A percentile compares a stretch with the other conserved stretches of the same genome.
These are phyloP conservation scores for Sapajus apella DNA, from an alignment of 2,113 vertebrate genomes.

Conservation along the genomic window DNA sequence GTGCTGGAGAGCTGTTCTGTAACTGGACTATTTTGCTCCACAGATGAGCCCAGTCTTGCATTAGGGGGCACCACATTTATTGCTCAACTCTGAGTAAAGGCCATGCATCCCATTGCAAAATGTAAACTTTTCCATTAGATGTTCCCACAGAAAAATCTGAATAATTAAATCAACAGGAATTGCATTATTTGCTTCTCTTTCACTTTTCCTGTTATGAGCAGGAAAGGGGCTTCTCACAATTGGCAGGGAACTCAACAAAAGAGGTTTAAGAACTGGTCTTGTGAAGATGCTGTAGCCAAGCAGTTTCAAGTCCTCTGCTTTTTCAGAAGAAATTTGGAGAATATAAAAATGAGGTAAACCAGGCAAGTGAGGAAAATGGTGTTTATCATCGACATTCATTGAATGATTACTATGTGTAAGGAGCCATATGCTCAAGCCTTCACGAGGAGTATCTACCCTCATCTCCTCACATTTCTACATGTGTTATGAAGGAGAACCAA, in stretches of 20 bases:
- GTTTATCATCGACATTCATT: not conserved
- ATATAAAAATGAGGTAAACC: not conserved
- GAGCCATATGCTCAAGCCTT: not conserved
- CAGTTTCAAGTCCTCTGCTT: not conserved
- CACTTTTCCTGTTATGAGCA: not conserved
- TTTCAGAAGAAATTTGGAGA: not conserved
- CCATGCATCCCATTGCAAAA: not conserved
- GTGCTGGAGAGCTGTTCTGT: not conserved
- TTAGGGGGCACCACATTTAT: not conserved
- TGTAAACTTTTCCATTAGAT: constrained; percentile 32
- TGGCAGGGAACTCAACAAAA: not conserved
- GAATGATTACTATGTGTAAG: not conserved
- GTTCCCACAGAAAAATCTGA: constrained; percentile 45
- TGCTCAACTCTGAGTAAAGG: constrained; percentile 17
- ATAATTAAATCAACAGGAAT: not conserved
- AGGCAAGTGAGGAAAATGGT: not conserved
- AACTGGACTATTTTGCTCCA: not conserved
- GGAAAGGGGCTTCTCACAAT: not conserved
- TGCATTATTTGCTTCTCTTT: not conserved
- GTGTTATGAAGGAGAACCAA: not conserved
- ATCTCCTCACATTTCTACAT: not conserved
- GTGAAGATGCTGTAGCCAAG: not conserved
- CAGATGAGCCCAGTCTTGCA: not conserved
- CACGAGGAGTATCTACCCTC: not conserved
- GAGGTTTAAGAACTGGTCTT: not conserved